Base-by-base conservation (phyloP, 2,888 invertebrate species). In the Drosophila suboccidentalis region DNA sequence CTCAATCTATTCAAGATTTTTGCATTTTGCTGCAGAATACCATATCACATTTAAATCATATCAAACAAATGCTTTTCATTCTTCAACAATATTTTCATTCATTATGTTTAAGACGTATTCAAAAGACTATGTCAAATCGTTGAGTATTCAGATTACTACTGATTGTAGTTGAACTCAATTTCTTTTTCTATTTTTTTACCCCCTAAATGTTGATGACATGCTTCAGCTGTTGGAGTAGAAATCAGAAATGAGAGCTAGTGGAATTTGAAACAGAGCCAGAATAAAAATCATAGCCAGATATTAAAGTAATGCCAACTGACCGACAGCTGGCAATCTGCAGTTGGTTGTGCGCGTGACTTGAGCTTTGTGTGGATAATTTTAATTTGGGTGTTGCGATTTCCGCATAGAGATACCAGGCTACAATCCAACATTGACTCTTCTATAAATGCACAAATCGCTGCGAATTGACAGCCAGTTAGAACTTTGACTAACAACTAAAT, bases 391-490 rank as follows among this genome's bases (percentile, higher is more conserved):
- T 1, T 10, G 3, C 38, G 58, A 82, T 74, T 83, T 86, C 89
- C 88, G 89, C 73, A 47, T 70, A 58, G 46, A 70, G 86, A 82
- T 88, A 71, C 47, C 19, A 36, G 36, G 36, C 57, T 26, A 2
- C 29, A 3, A 44, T 26, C 15, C 34, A 34, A 32, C 26, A 26
- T 4, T 39, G 17, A n/a, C 11, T 29, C 29, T 26, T 10, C 22
- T 82, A 86, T 88, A 83, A 88, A 88, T 62, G 67, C 63, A 36
- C n/a, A 55, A 68, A 58, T 44, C 34, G 32, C 19, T 11, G 36
- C 43, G 13, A 4, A 26, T 43, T 66, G 29, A 17, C 63, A 59
- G 61, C 39, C 82, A 88, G 86, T 85, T 79, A 73, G 61, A 71
- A 51, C n/a, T 71, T 65, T 32, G 51, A 58, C 65, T 41, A 65